Conservation (phyloP, 2,113 vertebrate species). For the Myiopsitta monachus region DNA sequence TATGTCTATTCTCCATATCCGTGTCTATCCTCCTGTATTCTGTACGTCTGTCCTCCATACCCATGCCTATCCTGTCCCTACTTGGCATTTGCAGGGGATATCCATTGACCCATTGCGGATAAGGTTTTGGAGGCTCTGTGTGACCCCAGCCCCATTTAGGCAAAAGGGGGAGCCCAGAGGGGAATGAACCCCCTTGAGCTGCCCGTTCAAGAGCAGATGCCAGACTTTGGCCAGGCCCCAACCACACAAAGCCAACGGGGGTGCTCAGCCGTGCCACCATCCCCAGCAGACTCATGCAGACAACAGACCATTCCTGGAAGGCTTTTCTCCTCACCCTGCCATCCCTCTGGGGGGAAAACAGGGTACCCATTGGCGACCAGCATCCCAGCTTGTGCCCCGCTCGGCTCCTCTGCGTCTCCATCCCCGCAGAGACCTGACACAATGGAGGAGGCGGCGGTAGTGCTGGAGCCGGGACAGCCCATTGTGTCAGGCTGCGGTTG, state of each 20-base stretch:
- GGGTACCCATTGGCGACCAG: fast-evolving
- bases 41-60: not conserved
- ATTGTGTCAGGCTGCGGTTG: not conserved
- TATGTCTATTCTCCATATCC: not conserved
- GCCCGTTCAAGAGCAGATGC: fast-evolving
- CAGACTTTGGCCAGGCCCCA: not conserved
- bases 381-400: fast-evolving
- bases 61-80: fast-evolving
- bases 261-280: fast-evolving
- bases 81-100: not conserved
- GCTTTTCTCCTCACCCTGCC: not conserved
- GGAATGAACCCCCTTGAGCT: not conserved
- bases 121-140: not conserved
- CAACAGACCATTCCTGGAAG: not conserved
- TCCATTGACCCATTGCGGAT: fast-evolving
- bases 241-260: not conserved
- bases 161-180: not conserved
- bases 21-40: not conserved
- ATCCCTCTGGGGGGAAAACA: fast-evolving
- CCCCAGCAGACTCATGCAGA: fast-evolving
- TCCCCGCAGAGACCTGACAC: not conserved
- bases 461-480: not conserved
- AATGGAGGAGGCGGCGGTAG: not conserved
- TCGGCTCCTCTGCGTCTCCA: not conserved
- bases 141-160: not conserved